Evolutionary conservation across 2,797 vertebrate species (phyloP).

Genomic region (Paguma larvata): DNA sequence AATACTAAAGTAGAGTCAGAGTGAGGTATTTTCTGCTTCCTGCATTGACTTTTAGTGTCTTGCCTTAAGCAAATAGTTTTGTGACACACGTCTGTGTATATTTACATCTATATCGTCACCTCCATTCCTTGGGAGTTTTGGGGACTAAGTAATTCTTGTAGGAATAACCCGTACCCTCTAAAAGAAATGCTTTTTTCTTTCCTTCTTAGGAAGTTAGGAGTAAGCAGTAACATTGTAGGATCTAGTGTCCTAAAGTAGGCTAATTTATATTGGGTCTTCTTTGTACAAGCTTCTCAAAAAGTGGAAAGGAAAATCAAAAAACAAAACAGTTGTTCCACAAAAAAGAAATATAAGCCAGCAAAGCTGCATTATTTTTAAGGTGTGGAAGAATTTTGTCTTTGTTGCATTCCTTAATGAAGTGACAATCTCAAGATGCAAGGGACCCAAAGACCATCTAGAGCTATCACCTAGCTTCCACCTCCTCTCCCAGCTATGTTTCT

Average conservation of each 20-base stretch:
- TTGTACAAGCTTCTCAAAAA: background rate
- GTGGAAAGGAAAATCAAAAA: background rate
- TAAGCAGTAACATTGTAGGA: background rate
- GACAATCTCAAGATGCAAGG: background rate
- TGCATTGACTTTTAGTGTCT: background rate
- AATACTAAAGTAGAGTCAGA: background rate
- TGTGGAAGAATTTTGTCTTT: background rate
- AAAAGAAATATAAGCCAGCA: background rate
- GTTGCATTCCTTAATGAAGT: background rate
- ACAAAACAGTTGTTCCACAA: background rate
- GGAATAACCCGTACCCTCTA: background rate
- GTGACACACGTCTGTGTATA: background rate
- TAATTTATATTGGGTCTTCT: background rate
- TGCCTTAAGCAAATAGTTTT: background rate
- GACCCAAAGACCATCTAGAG: background rate
- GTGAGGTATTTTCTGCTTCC: background rate
- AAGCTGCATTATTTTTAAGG: background rate
- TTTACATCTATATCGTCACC: background rate
- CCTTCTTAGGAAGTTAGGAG: background rate
- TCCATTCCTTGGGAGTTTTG: background rate
- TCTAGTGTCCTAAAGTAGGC: background rate
- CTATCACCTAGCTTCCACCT: background rate
- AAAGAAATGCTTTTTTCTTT: background rate
- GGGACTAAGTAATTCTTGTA: background rate
- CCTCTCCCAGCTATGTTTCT: background rate